phyloP scores from a whole-genome alignment of 2,113 vertebrate species.

The Marcusenius ussheri region DNA sequence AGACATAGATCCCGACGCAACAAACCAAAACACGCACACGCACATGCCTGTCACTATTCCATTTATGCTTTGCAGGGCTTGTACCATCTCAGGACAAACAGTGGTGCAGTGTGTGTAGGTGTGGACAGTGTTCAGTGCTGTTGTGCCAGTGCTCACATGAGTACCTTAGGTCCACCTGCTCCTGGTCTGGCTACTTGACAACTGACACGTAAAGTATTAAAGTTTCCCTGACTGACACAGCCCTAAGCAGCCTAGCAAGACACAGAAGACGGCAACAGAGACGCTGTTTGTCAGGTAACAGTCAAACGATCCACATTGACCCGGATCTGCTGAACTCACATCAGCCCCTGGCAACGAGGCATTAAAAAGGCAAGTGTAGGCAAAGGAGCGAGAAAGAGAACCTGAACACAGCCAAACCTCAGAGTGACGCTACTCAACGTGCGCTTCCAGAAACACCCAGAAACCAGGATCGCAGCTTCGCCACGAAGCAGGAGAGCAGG shows the following conservation, averaged over 20 bases:
- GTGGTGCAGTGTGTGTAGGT: neutral
- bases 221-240: neutral
- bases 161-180: neutral
- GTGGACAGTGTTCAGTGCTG: neutral
- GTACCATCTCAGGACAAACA: neutral
- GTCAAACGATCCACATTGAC: neutral
- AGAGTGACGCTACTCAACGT: neutral
- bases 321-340: neutral
- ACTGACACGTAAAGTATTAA: neutral
- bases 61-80: neutral
- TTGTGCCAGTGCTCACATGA: neutral
- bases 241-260: neutral
- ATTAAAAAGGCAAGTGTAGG: neutral
- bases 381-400: neutral
- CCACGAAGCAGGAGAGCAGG: neutral
- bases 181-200: too few relatives aligned
- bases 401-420: neutral
- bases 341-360: neutral
- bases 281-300: neutral
- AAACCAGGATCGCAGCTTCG: neutral
- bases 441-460: neutral
- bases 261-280: neutral
- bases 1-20: neutral
- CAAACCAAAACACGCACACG: neutral
- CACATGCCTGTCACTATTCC: neutral